Percentiles rank a stretch among this genome's conserved stretches.
These are phyloP conservation scores for Eristalis arbustorum DNA, from an alignment of 2,888 invertebrate genomes.

Conservation along the genomic window DNA sequence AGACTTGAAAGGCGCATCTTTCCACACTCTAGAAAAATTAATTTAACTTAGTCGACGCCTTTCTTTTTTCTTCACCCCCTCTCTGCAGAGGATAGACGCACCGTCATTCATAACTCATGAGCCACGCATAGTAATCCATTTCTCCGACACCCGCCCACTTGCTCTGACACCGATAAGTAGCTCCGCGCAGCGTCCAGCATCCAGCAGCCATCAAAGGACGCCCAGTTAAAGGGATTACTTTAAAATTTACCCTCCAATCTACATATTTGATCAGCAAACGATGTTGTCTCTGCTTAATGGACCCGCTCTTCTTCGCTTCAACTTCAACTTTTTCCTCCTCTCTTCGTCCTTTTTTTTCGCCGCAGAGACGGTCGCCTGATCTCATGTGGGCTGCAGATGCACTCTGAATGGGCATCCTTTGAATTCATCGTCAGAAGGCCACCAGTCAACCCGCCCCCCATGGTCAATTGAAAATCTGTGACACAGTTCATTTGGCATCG, in stretches of 20 bases:
- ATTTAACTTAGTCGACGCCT: no score
- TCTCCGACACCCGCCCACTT: neutral
- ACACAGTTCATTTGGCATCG: constrained; percentile 64
- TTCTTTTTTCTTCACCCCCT: no score
- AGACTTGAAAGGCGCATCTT: no score
- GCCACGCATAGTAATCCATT: constrained; percentile 26
- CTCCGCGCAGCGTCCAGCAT: neutral
- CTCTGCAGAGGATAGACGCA: neutral
- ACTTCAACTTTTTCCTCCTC: neutral
- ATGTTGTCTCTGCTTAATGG: constrained; percentile 61
- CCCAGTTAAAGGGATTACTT: constrained; percentile 48
- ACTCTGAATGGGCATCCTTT: constrained; percentile 40
- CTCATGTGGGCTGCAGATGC: neutral
- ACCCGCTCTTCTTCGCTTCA: constrained; percentile 9
- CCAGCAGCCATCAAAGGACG: constrained; percentile 8
- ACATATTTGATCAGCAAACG: constrained; percentile 68
- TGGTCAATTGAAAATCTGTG: constrained; percentile 58
- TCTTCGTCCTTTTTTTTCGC: neutral
- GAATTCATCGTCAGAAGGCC: constrained; percentile 26
- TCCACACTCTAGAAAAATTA: no score
- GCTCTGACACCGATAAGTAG: constrained; percentile 32
- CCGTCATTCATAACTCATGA: constrained; percentile 8
- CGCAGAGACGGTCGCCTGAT: neutral
- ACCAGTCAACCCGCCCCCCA: neutral
- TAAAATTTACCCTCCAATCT: constrained; percentile 65